phyloP scores from a whole-genome alignment of 2,797 vertebrate species.

The Neopelma chrysocephalum region DNA sequence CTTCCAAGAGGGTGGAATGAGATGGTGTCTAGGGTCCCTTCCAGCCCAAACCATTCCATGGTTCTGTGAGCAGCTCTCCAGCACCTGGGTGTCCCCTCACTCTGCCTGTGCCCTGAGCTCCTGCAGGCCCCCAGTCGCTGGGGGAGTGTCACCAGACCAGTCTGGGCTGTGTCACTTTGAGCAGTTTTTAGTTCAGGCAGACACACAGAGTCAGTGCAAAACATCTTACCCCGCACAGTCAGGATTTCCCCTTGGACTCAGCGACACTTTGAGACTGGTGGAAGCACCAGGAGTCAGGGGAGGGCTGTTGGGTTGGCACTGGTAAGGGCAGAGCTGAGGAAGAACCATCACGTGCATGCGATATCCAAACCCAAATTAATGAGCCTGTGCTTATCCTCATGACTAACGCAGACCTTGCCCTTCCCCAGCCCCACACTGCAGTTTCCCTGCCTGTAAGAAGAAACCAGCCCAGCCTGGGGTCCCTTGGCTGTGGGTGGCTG shows the following conservation, averaged over 20 bases:
- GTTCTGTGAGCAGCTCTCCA: background rate
- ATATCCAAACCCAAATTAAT: background rate
- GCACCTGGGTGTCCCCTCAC: background rate
- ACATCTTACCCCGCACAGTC: too few relatives aligned
- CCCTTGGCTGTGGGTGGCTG: background rate
- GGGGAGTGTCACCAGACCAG: background rate
- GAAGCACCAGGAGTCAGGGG: background rate
- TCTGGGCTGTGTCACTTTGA: background rate
- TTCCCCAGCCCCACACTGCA: background rate
- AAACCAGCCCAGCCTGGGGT: background rate
- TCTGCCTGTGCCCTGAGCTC: background rate
- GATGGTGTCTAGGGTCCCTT: background rate
- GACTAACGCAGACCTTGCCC: background rate
- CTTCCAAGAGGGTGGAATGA: background rate
- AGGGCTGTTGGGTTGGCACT: background rate
- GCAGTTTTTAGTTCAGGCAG: background rate
- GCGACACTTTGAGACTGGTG: background rate
- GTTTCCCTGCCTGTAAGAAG: background rate
- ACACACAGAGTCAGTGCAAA: background rate
- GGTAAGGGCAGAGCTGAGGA: background rate
- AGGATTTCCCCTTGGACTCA: background rate
- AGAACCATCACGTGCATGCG: background rate
- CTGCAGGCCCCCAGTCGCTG: background rate
- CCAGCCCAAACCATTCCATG: background rate
- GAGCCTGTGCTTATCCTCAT: background rate